Conservation (phyloP, 37 sponge, comb jelly and placozoan genomes). For the Halichondria panicea region DNA sequence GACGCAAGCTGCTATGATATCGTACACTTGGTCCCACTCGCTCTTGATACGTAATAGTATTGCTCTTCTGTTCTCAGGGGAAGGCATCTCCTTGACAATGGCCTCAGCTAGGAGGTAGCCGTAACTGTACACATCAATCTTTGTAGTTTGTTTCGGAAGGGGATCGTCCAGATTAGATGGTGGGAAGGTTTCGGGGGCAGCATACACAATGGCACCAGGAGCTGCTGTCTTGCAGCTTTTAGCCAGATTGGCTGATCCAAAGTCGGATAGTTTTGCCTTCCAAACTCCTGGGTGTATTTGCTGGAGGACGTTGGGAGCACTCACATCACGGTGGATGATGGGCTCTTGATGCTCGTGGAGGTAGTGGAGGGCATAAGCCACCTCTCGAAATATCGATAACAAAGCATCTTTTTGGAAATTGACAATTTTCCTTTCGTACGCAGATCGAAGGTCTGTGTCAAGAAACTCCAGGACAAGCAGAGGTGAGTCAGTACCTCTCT, state of each 20-base stretch:
- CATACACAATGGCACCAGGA: constrained; percentile 67
- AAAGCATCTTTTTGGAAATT: neutral
- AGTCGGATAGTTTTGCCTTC: constrained; percentile 80
- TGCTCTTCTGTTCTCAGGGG: neutral
- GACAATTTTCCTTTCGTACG: constrained; percentile 34
- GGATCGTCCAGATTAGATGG: neutral
- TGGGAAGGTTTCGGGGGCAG: constrained; percentile 63
- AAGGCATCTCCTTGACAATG: constrained; percentile 29
- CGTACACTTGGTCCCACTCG: constrained; percentile 6
- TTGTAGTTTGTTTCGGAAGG: constrained; percentile 52
- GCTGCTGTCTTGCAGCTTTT: constrained; percentile 21
- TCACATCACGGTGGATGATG: constrained; percentile 84
- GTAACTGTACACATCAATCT: constrained; percentile 81
- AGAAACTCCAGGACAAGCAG: constrained; percentile 64
- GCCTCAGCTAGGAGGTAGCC: constrained; percentile 70
- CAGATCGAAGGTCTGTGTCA: constrained; percentile 58
- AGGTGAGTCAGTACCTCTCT: neutral
- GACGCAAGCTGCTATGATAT: constrained; percentile 23
- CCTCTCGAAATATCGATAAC: constrained; percentile 37
- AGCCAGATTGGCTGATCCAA: constrained; percentile 76
- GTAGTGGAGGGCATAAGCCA: constrained; percentile 76
- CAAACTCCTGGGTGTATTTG: constrained; percentile 28
- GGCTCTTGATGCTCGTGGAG: constrained; percentile 59
- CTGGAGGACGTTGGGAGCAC: constrained; percentile 72
- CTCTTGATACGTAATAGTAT: constrained; percentile 10